Evolutionary conservation across 2,888 invertebrate species (phyloP), one percentile per base, ranked within the genome.

Genomic region (Heliconius erato): DNA sequence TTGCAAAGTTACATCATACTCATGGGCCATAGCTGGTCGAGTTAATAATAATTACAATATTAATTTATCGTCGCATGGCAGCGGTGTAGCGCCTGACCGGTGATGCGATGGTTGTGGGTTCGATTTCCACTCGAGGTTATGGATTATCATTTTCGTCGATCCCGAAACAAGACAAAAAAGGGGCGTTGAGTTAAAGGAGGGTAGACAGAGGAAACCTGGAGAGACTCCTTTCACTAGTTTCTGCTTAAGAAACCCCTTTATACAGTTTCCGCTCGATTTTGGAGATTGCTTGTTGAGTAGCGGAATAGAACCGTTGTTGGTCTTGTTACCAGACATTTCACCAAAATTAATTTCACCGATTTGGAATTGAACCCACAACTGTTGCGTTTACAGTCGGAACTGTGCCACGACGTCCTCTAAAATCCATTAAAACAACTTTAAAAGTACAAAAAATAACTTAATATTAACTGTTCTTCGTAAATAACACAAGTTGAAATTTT

Each of bases 1-100:
- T 67, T 80, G 82, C 79, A 80, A 80, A 82, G 82, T 85, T 82
- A 79, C 81, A 84, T 82, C 81, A 85, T 67, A 67, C n/a, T 63
- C 63, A 28, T 23, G 54, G 54, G 54, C 54, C 23, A 54, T 83
- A 81, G 81, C 77, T 79, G 68, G 84, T 28, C 79, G 74, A 81
- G 32, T 65, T 79, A 35, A 79, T 79, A 69, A 79, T 82, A 82
- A 79, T 79, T 72, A 49, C 49, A 35, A 72, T 80, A 76, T 23
- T 54, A 68, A 69, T 80, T 79, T 69, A 68, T 76, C 80, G 59
- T 59, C 59, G 6, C n/a, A 3, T 1, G 63, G 23, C 63, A n/a
- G n/a, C 9, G 4, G 11, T 63, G n/a, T 2, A 12, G n/a, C 23
- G 7, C 23, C 54, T 54, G 19, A 23, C 7, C 23, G 54, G 9